Conservation (phyloP, 1,140 invertebrate genomes). For the Aphaenogaster rudis region DNA sequence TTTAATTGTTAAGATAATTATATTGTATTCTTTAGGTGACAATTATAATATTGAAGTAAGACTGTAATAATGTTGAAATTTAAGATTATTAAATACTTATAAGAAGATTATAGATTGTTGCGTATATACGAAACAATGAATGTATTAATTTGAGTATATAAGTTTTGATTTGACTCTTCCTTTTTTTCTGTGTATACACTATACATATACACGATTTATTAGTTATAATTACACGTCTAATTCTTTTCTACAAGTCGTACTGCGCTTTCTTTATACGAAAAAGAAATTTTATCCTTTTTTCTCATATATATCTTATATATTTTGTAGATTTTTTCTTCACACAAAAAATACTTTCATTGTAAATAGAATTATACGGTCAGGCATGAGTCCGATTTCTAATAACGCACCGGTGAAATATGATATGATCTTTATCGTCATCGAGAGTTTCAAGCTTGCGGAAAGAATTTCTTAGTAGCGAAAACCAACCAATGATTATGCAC, state of each 20-base stretch:
- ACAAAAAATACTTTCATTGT: background rate
- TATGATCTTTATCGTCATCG: slow-evolving; percentile 30
- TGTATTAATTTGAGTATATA: too few species aligned
- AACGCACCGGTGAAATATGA: background rate
- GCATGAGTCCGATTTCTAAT: background rate
- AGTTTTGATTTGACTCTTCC: too few species aligned
- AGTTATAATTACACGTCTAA: background rate
- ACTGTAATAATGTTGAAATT: too few species aligned
- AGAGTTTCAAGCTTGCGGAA: background rate
- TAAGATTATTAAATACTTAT: too few species aligned
- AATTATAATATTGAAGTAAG: too few species aligned
- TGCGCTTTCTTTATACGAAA: background rate
- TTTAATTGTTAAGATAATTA: too few species aligned
- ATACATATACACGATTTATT: background rate
- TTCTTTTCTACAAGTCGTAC: background rate
- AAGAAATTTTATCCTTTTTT: background rate
- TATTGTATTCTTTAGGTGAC: too few species aligned
- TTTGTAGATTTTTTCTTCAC: background rate
- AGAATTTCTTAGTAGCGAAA: slow-evolving; percentile 37
- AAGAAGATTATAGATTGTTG: too few species aligned
- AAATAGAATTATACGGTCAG: background rate
- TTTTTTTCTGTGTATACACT: background rate
- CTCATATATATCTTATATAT: background rate
- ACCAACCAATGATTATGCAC: slow-evolving; percentile 35
- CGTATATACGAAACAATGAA: too few species aligned